Conservation (phyloP, 1,140 invertebrate genomes). For the Drosophila pallidifrons region DNA sequence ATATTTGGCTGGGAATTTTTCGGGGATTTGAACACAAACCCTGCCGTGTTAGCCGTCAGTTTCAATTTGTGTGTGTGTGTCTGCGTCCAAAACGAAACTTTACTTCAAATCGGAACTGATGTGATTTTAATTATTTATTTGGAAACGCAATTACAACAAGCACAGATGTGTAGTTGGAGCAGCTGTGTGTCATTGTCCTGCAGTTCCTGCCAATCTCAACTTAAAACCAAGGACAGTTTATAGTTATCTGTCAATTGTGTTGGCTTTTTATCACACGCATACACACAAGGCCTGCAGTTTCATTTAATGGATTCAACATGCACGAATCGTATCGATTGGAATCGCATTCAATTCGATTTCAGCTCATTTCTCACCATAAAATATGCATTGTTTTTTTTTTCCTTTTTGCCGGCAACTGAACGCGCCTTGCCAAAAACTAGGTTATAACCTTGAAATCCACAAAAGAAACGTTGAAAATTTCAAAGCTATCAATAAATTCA, state of each 20-base stretch:
- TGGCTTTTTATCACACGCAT: constrained; percentile 48
- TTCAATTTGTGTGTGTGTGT: constrained; percentile 44
- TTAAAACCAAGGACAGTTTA: constrained; percentile 58
- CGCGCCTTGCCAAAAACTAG: constrained; percentile 65
- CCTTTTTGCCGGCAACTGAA: constrained; percentile 7
- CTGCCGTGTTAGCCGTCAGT: constrained; percentile 47
- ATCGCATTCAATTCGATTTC: constrained; percentile 65
- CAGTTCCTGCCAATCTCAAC: constrained; percentile 15
- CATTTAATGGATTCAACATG: constrained; percentile 61
- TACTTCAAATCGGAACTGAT: constrained; percentile 64
- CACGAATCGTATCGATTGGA: constrained; percentile 37
- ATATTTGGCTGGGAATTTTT: constrained; percentile 30
- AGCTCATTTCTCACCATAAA: constrained; percentile 75
- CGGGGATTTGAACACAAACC: constrained; percentile 18
- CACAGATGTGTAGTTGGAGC: not conserved
- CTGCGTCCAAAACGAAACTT: constrained; percentile 43
- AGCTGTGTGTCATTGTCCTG: constrained; percentile 22
- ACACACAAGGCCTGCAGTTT: constrained; percentile 30
- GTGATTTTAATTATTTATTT: constrained; percentile 69
- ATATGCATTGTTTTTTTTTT: constrained; percentile 51
- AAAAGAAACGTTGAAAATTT: constrained; percentile 71
- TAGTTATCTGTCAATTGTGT: constrained; percentile 66
- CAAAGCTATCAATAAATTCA: constrained; percentile 73
- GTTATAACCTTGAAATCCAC: constrained; percentile 80
- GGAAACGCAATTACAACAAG: not conserved